Base-by-base conservation (phyloP, 2,888 invertebrate genomes). In the Hirtodrosophila duncani region DNA sequence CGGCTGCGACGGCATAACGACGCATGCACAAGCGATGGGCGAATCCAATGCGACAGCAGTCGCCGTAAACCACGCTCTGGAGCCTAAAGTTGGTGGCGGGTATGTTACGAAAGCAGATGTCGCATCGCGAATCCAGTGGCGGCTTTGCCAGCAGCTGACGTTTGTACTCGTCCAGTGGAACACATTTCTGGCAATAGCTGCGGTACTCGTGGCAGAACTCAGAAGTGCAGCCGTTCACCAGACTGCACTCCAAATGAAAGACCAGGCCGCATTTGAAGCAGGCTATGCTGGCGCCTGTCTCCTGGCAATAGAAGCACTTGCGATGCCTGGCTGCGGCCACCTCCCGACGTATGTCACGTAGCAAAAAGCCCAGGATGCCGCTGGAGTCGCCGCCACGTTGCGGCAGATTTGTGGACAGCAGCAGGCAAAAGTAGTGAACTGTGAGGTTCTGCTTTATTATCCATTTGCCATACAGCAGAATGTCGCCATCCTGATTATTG, bases 301-400 rank as follows among this genome's bases (percentile, higher is more conserved):
- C 10, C 0, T 13, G 17, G 21, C 86, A 86, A 42, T 74, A 85
- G 0, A 18, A 18, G 21, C 86, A 86, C 0, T 14, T 41, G 0
- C 81, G 70, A 0, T 34, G n/a, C 3, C 46, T 42, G 0, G 83
- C 82, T 1, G 92, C 87, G 18, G 87, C 88, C 1, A 92, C 79
- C 86, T 95, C 95, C 21, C 88, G 89, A 3, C 89, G 80, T 26
- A 96, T 94, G 75, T 95, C 95, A 0, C 87, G 83, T 5, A 90
- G 83, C 11, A 93, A 80, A 81, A 96, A 96, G 0, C 95, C 95
- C 56, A 92, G 88, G 16, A 95, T 90, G 0, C 95, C 95, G 41
- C 92, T 89, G 2, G 89, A 86, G 65, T 94, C 94, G 16, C 83
- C 84, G 0, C 93, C 94, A 50, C 88, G 90, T 75, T 94, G 94